These are phyloP conservation scores for Ceratina japonica DNA, from an alignment of 1,140 invertebrate genomes.

Conservation along the genomic window DNA sequence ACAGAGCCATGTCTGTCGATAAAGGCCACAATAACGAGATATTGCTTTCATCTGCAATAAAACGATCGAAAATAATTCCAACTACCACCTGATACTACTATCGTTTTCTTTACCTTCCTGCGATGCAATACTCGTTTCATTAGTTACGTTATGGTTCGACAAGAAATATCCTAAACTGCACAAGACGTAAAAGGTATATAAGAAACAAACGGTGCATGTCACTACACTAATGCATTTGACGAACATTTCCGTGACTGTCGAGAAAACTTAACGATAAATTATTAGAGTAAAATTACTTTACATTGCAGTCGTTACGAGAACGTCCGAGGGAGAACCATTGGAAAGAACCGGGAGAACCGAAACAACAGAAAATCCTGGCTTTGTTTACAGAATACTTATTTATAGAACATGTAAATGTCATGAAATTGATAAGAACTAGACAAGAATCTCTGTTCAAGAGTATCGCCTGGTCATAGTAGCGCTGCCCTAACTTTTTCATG, in stretches of 20 bases:
- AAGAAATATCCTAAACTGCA: constrained; percentile 73
- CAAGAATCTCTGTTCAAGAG: neutral
- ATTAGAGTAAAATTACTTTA: neutral
- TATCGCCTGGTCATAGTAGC: too few species aligned
- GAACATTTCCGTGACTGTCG: constrained; percentile 52
- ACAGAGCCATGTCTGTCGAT: constrained; percentile 74
- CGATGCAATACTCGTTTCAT: constrained; percentile 21
- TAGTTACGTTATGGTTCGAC: constrained; percentile 63
- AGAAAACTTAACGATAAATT: neutral
- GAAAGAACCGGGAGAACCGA: neutral
- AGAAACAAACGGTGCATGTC: constrained; percentile 66
- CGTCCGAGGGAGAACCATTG: neutral
- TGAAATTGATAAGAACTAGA: constrained; percentile 19
- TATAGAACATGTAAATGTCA: constrained; percentile 5
- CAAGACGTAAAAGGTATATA: constrained; percentile 74
- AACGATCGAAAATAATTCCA: neutral
- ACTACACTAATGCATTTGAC: constrained; percentile 57
- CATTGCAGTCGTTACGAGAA: neutral
- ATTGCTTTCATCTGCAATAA: constrained; percentile 64
- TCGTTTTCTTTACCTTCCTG: constrained; percentile 14
- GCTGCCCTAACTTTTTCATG: too few species aligned
- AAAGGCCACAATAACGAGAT: constrained; percentile 65
- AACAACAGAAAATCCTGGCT: neutral
- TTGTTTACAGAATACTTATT: neutral
- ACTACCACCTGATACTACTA: neutral